These are phyloP conservation scores for Drosophila histrio DNA, from an alignment of 2,888 invertebrate species.

Conservation along the genomic window DNA sequence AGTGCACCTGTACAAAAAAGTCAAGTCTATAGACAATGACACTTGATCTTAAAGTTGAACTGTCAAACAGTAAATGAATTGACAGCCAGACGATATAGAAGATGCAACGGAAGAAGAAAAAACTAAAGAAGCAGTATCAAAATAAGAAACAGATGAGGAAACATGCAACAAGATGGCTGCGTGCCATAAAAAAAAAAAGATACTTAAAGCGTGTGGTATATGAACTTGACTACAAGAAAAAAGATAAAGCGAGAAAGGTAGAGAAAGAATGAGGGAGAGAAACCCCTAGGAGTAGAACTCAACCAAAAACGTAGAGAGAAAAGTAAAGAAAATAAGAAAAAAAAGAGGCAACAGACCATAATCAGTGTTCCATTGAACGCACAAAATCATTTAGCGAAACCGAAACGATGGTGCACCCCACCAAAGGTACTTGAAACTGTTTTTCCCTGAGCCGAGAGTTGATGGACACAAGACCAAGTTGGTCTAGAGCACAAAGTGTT, in stretches of 20 bases:
- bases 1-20: background rate
- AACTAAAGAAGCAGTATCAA: background rate
- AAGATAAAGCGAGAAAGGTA: background rate
- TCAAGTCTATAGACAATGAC: constrained; percentile 30
- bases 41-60: constrained; percentile 66
- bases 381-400: constrained; percentile 85
- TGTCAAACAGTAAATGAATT: constrained; percentile 57
- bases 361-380: constrained; percentile 85
- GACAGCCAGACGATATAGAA: constrained; percentile 37
- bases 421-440: constrained; percentile 75
- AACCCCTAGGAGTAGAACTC: constrained; percentile 37
- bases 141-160: constrained; percentile 1
- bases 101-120: constrained; percentile 5
- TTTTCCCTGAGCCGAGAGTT: constrained; percentile 45
- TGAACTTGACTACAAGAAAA: constrained; percentile 67
- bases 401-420: constrained; percentile 70
- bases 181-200: constrained; percentile 61
- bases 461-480: constrained; percentile 48
- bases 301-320: constrained; percentile 42
- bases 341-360: constrained; percentile 67
- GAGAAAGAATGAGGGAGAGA: background rate
- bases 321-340: constrained; percentile 32
- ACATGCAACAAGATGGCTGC: constrained; percentile 55
- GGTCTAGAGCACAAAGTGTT: constrained; percentile 66
- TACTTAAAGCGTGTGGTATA: constrained; percentile 56